Conservation (phyloP, 2,888 invertebrate species). For the Glaucopsyche alexis region DNA sequence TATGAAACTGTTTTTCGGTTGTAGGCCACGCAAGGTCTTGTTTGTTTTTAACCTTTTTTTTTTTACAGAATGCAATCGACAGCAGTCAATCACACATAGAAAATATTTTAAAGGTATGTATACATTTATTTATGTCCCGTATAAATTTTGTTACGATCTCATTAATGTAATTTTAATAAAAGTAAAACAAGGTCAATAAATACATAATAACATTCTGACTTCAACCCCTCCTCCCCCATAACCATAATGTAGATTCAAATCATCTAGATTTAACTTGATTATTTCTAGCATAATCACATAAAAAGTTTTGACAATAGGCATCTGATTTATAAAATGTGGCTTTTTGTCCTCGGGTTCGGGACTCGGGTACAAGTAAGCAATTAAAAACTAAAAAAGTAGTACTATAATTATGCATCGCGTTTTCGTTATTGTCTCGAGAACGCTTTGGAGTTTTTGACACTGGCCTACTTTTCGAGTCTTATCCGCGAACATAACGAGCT, state of each 20-base stretch:
- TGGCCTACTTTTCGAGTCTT: constrained; percentile 9
- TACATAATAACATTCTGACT: too few relatives aligned
- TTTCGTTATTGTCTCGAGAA: constrained; percentile 25
- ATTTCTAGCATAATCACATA: not conserved
- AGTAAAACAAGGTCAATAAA: too few relatives aligned
- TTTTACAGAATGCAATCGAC: constrained; percentile 70
- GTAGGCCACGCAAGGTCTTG: constrained; percentile 26
- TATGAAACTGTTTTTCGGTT: not conserved
- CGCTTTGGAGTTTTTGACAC: constrained; percentile 17
- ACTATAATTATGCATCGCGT: constrained; percentile 19
- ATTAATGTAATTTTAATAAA: too few relatives aligned
- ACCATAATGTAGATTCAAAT: too few relatives aligned
- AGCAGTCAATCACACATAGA: constrained; percentile 82
- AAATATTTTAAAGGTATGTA: constrained; percentile 83
- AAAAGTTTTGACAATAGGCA: not conserved
- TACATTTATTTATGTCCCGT: not conserved
- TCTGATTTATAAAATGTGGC: not conserved
- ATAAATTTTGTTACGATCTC: not conserved
- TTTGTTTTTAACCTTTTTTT: constrained; percentile 38
- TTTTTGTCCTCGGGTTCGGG: not conserved
- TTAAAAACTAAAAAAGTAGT: constrained; percentile 2
- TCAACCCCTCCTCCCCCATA: too few relatives aligned
- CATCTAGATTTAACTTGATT: not conserved
- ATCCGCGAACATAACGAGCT: constrained; percentile 21
- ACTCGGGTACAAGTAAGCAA: not conserved